Evolutionary conservation across 2,888 invertebrate genomes (phyloP), one percentile per base, ranked within the genome.

Genomic region (Elmis aenea): DNA sequence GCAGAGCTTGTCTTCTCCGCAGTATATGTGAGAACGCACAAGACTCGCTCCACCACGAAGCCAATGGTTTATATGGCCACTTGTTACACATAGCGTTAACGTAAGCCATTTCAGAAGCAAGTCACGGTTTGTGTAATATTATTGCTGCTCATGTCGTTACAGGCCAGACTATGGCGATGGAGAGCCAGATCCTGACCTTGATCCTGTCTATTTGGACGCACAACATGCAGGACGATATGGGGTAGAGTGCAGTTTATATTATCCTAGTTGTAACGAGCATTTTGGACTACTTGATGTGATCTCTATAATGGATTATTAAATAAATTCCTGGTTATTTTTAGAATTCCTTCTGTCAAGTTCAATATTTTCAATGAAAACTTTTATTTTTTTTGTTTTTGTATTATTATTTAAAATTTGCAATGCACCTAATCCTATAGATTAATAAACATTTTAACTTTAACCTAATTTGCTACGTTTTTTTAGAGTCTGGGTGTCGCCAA

Each of bases 21-120:
- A 77, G 80, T 52, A 84, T 88, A 57, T 88, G 87, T 61, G 86
- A 87, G 59, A 66, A 62, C 46, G 79, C 84, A 21, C 79, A 83
- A 2, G 76, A 79, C 51, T 70, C 76, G 42, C 78, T 84, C 30
- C 73, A 78, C 57, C 77, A 79, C 52, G 57, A 58, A 40, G 54
- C 58, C 21, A 80, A 81, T 53, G 85, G 86, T 3, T 70, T 88
- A 54, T 74, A 85, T 45, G 84, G 81, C 13, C 82, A 87, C 69
- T 71, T 88, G 56, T 70, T 85, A 46, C 82, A 86, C 68, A 79
- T 85, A 51, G 65, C 85, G 57, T 74, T 88, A 61, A 83, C 83
- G 78, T 85, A 70, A 78, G 79, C 72, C 10, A 30, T 20, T 13
- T 4, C 25, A 9, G 25, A 9, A 6, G 25, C 9, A n/a, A n/a